A percentile compares a stretch with the other conserved stretches of the same genome.
Conservation (phyloP, 2,797 vertebrate species). For the Sebastes oblongus region DNA sequence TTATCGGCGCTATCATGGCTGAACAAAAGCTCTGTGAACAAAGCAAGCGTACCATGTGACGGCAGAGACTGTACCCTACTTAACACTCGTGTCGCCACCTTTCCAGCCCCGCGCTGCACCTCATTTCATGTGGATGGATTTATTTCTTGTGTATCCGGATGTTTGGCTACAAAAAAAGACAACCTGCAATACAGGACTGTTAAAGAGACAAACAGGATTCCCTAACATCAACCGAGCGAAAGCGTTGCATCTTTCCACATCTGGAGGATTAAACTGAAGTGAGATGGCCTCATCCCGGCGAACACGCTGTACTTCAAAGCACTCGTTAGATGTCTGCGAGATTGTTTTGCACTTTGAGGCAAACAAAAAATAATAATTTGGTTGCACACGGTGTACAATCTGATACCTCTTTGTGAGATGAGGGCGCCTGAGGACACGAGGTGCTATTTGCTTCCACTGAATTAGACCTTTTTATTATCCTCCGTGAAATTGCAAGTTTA, state of each 20-base stretch:
- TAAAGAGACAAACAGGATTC: slow-evolving; percentile 17
- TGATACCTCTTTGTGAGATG: slow-evolving; percentile 46
- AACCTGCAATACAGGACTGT: not conserved
- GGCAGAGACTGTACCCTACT: slow-evolving; percentile 10
- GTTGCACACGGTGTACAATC: slow-evolving; percentile 45
- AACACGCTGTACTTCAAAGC: slow-evolving; percentile 29
- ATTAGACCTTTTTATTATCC: slow-evolving; percentile 60
- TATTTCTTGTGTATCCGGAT: not conserved
- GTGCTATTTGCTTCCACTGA: slow-evolving; percentile 46
- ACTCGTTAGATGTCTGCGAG: slow-evolving; percentile 39
- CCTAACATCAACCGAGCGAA: slow-evolving; percentile 5
- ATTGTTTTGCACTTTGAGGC: slow-evolving; percentile 60
- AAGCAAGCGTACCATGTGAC: slow-evolving; percentile 12
- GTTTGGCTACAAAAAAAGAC: slow-evolving; percentile 9
- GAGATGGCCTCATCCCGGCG: slow-evolving; percentile 36
- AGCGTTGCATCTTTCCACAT: slow-evolving; percentile 43
- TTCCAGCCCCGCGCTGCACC: not conserved
- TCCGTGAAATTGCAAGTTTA: slow-evolving; percentile 51
- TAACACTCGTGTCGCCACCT: not conserved
- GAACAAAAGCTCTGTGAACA: slow-evolving; percentile 36
- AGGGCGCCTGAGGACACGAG: slow-evolving; percentile 46
- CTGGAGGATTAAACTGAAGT: slow-evolving; percentile 40
- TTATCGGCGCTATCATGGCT: slow-evolving; percentile 17
- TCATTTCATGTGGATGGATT: slow-evolving; percentile 19
- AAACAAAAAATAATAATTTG: slow-evolving; percentile 67